phyloP scores from a whole-genome alignment of 2,797 vertebrate genomes.

The Sebastiscus tertius region DNA sequence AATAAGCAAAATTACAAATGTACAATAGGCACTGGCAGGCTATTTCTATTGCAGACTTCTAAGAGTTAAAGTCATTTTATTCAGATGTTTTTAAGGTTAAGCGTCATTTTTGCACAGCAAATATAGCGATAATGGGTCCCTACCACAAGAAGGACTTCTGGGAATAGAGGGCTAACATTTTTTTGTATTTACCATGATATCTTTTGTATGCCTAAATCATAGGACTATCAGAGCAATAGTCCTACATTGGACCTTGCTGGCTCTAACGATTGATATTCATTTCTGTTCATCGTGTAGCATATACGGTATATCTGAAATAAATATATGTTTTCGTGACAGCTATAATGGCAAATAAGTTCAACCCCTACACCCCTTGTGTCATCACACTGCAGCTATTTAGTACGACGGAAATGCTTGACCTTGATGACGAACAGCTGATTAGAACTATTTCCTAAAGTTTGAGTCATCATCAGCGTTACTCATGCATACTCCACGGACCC shows the following conservation, averaged over 20 bases:
- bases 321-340: neutral
- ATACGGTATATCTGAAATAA: neutral
- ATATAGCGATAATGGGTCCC: neutral
- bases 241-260: neutral
- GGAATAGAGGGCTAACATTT: neutral
- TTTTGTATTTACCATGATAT: neutral
- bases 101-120: neutral
- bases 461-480: slow-evolving; percentile 63
- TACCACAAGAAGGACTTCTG: accelerated
- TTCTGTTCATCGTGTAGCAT: neutral
- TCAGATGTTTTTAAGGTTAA: neutral
- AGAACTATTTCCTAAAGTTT: slow-evolving; percentile 46
- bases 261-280: neutral
- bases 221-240: neutral
- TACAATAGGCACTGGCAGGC: no score
- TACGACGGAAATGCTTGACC: slow-evolving; percentile 5
- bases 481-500: slow-evolving; percentile 31
- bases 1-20: no score
- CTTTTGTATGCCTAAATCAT: neutral
- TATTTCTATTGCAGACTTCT: neutral
- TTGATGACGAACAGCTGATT: slow-evolving; percentile 22
- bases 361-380: neutral
- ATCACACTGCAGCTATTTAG: neutral
- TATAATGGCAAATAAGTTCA: neutral
- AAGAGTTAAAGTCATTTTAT: neutral